Evolutionary conservation across 2,113 vertebrate genomes (phyloP).

Genomic region (Pluvialis apricaria): DNA sequence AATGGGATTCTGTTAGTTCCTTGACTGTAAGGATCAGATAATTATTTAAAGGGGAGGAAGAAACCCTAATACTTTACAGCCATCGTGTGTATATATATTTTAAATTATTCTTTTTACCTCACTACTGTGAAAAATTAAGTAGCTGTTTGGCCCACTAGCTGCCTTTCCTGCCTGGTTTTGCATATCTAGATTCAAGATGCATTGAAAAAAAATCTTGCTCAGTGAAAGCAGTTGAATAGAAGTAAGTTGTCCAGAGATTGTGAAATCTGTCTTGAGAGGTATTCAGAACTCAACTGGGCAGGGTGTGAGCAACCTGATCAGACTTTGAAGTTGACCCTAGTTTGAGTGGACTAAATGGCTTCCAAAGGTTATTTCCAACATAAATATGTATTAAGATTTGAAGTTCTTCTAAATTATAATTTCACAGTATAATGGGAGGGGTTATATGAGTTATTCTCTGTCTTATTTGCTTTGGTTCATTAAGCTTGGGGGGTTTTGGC

Average conservation of each 20-base stretch:
- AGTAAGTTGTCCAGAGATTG: not conserved
- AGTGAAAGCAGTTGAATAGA: not conserved
- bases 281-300: not conserved
- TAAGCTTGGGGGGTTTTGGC: not conserved
- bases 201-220: not conserved
- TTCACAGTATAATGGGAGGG: not conserved
- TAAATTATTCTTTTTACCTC: not conserved
- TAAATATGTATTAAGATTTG: not conserved
- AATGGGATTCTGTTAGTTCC: not conserved
- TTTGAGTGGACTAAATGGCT: not conserved
- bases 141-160: not conserved
- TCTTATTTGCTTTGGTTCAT: not conserved
- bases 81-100: accelerated
- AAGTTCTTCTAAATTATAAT: not conserved
- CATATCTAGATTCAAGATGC: not conserved
- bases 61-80: not conserved
- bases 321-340: not conserved
- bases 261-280: not conserved
- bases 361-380: not conserved
- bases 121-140: not conserved
- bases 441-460: not conserved
- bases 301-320: not conserved
- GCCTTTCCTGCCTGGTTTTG: not conserved
- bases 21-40: not conserved
- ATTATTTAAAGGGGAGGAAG: not conserved